phyloP scores from a whole-genome alignment of 2,797 vertebrate genomes.

The Furcifer pardalis region DNA sequence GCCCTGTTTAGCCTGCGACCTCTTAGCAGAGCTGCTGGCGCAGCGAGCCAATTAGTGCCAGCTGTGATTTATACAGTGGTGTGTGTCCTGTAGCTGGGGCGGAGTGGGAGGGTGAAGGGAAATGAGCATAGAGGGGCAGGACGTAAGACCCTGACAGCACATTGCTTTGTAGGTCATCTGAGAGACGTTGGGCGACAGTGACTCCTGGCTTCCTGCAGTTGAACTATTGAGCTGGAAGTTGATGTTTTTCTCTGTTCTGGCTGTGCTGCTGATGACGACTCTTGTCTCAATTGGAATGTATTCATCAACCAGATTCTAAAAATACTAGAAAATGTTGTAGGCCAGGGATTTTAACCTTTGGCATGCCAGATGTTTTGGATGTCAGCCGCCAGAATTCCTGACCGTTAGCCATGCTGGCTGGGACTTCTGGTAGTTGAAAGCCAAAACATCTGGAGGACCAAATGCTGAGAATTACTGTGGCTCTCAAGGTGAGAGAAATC shows the following conservation, averaged over 20 bases:
- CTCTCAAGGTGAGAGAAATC: not conserved
- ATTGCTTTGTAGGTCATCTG: slow-evolving; percentile 17
- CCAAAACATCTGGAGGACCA: no score
- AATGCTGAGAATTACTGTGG: no score
- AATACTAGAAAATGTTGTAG: not conserved
- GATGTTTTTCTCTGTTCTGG: not conserved
- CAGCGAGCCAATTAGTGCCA: slow-evolving; percentile 38
- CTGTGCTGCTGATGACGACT: not conserved
- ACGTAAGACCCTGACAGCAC: not conserved
- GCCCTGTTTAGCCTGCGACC: slow-evolving; percentile 40
- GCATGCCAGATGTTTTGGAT: no score
- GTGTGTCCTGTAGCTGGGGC: slow-evolving; percentile 24
- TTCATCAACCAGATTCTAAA: not conserved
- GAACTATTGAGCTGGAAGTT: not conserved
- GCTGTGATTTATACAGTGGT: slow-evolving; percentile 41
- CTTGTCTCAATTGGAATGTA: not conserved
- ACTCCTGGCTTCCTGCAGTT: not conserved
- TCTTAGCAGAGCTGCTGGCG: slow-evolving; percentile 32
- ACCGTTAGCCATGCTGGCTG: no score
- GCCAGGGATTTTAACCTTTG: no score
- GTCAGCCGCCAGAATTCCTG: no score
- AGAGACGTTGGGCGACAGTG: not conserved
- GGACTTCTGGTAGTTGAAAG: no score
- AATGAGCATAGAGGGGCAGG: not conserved
- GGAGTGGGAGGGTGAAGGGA: slow-evolving; percentile 2